Percentiles rank a stretch among this genome's conserved stretches.
Evolutionary conservation across 2,113 vertebrate genomes (phyloP).

Genomic region (Grus americana): DNA sequence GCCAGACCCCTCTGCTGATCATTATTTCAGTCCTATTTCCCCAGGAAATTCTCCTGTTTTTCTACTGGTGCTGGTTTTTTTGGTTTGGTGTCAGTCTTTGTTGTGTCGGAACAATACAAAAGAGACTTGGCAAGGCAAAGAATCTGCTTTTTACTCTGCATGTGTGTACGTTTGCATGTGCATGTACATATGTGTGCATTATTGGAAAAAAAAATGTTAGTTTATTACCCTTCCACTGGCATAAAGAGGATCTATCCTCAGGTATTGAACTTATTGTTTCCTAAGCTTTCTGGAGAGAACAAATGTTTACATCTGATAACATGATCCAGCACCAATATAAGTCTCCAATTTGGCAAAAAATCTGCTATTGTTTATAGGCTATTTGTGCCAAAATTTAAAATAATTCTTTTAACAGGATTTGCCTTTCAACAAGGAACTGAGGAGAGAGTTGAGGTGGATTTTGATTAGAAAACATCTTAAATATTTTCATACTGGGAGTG

Average conservation of each 20-base stretch:
- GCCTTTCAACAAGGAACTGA: background rate
- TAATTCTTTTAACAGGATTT: background rate
- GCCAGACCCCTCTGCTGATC: background rate
- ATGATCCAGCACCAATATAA: background rate
- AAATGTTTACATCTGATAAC: background rate
- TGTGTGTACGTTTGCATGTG: background rate
- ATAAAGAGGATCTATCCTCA: background rate
- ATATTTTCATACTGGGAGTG: background rate
- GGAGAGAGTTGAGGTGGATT: background rate
- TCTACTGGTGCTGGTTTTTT: background rate
- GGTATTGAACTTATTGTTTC: background rate
- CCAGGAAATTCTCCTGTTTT: background rate
- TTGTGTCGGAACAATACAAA: background rate
- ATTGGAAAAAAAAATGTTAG: background rate
- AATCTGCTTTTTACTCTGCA: background rate
- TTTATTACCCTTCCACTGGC: background rate
- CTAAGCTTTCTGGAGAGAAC: background rate
- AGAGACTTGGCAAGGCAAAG: background rate
- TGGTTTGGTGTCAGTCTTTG: background rate
- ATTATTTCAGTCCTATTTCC: background rate
- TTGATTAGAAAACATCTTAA: slow-evolving; percentile 1
- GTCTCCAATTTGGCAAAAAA: background rate
- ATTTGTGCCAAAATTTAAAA: background rate
- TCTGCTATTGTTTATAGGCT: background rate
- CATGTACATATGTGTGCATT: fast-evolving